Base-by-base conservation (phyloP, 2,888 invertebrate genomes). In the Tholera decimalis region DNA sequence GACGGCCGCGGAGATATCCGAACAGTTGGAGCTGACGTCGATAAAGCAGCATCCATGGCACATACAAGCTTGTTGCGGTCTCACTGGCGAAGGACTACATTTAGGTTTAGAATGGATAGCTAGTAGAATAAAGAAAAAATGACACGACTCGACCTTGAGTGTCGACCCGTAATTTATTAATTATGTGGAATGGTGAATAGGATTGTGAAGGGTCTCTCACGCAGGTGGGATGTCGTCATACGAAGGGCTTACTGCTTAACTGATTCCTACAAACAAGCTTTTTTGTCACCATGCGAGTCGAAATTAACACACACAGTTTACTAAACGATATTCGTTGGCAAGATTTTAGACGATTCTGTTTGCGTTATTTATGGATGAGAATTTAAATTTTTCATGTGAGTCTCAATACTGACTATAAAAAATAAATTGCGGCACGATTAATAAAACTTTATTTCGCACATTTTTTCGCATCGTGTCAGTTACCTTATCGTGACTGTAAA, bases 31-130 rank as follows among this genome's bases (percentile, higher is more conserved):
- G 93, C 96, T 99, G 87, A 99, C 99, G 4, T 98, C 98, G 30
- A 98, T 99, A 85, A 99, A 99, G 91, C 98, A 98, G 88, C 99
- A 99, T 88, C 98, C 98, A 65, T 99, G 99, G 99, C 99, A 99
- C 92, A 99, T 99, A 96, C 99, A 99, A 92, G 98, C 98, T 1
- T 99, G 99, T 94, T 99, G 99, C 95, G 99, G 99, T 49, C 97
- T 99, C 55, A 99, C 99, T 7, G 99, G 99, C 62, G 99, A 99
- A 96, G 99, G 99, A 22, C 30, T 72, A 41, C 71, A 72, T 37
- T 55, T 72, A 76, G 71, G 71, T n/a, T 55, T 72, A 70, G 71
- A 72, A n/a, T 72, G 71, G 71, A 72, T 72, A 26, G 71, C 71
- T 9, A 72, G 77, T 70, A 72, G 71, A 70, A 72, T 72, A 22